Conservation (phyloP, 92 coral and sea anemone species). For the Scolanthus callimorphus region DNA sequence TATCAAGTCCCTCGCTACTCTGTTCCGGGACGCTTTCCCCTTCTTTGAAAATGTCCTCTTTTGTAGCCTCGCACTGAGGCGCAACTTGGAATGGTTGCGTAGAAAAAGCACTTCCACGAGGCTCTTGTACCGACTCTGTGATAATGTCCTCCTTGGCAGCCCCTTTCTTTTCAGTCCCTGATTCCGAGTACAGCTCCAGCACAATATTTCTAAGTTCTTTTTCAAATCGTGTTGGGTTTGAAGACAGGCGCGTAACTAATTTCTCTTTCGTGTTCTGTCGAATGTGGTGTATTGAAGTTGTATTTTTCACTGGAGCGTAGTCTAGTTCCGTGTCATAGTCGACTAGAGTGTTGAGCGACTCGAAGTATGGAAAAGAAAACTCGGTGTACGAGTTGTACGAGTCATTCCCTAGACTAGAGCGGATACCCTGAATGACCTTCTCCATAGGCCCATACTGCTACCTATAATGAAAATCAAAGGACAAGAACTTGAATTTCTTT, state of each 20-base stretch:
- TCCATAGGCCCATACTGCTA: conserved; percentile 59
- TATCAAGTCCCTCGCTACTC: neutral
- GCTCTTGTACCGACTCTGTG: neutral
- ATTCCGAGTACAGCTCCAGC: conserved; percentile 66
- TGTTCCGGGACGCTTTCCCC: neutral
- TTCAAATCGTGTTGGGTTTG: conserved; percentile 68
- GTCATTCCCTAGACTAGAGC: conserved; percentile 31
- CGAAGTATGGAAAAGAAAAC: conserved; percentile 46
- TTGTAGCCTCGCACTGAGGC: neutral
- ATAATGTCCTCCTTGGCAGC: neutral
- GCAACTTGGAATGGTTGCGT: neutral
- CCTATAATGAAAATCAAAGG: neutral
- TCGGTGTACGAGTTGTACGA: conserved; percentile 8
- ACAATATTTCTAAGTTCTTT: conserved; percentile 61
- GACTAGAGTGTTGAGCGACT: conserved; percentile 40
- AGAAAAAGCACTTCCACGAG: neutral
- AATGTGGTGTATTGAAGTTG: conserved; percentile 15
- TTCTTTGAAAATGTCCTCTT: neutral
- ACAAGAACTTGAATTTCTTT: too few relatives aligned
- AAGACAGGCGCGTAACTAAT: conserved; percentile 49
- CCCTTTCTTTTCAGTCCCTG: conserved; percentile 4
- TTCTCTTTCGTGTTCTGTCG: conserved; percentile 28
- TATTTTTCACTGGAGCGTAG: conserved; percentile 3
- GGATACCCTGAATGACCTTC: conserved; percentile 37
- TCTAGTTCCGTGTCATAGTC: conserved; percentile 62